phyloP scores from a whole-genome alignment of 2,888 invertebrate genomes.

The Agrotis clavis region DNA sequence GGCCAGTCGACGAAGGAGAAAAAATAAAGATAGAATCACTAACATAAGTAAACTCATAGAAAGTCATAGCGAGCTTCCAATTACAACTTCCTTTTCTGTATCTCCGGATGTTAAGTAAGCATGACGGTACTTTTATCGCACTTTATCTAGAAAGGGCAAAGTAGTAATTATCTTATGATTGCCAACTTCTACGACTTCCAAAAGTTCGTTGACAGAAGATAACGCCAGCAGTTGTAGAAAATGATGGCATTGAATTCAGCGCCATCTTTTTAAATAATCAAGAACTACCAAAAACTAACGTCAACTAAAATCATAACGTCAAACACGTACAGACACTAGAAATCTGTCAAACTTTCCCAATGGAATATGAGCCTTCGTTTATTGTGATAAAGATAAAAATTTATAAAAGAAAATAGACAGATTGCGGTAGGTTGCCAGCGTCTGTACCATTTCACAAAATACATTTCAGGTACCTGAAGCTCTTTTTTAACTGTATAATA shows the following conservation, averaged over 20 bases:
- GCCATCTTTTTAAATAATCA: constrained; percentile 50
- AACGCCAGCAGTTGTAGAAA: neutral
- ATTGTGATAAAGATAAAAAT: too few relatives aligned
- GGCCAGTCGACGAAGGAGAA: neutral
- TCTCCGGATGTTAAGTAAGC: constrained; percentile 27
- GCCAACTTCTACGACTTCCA: constrained; percentile 24
- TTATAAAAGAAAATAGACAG: too few relatives aligned
- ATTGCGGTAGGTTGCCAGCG: too few relatives aligned
- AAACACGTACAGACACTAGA: too few relatives aligned
- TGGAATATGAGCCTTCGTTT: too few relatives aligned
- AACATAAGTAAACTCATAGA: too few relatives aligned
- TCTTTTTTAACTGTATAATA: too few relatives aligned
- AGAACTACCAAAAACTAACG: constrained; percentile 10
- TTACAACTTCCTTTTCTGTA: neutral
- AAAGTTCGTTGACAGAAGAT: constrained; percentile 41
- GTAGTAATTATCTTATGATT: constrained; percentile 26
- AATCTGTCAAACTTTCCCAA: too few relatives aligned
- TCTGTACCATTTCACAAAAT: neutral
- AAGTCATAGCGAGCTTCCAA: neutral
- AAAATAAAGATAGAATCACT: neutral
- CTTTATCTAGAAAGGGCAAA: constrained; percentile 38
- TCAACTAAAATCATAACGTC: too few relatives aligned
- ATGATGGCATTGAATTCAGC: neutral
- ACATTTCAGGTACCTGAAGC: too few relatives aligned
- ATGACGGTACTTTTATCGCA: constrained; percentile 19